Base-by-base conservation (phyloP, 2,113 vertebrate species). In the Proterorhinus semilunaris region DNA sequence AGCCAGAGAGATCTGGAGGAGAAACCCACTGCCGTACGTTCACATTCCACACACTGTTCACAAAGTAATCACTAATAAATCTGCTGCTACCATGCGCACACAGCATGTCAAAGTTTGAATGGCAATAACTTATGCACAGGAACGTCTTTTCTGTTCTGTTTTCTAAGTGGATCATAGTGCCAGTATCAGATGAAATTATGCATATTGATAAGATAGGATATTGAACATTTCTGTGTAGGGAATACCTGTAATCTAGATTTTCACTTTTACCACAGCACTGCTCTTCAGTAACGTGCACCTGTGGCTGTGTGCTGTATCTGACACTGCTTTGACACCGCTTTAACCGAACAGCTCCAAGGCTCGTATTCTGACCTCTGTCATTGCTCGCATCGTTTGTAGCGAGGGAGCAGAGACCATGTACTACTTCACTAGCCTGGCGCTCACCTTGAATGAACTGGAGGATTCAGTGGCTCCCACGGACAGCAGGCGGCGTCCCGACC, bases 391-490 rank as follows among this genome's bases (percentile, higher is more conserved):
- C 6, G 2, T 46, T 47, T 53, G 4, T 46, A 96, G 95, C 16
- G 97, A 98, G 13, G 91, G 95, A 0, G 95, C 97, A 0, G 97
- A 99, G 77, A 94, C 95, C 87, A 98, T 97, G 96, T 99, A 99
- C 86, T 98, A 95, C 85, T 99, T 99, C 82, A 97, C 97, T 0
- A 89, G 93, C 27, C 86, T 99, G 72, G 97, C 97, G 0, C 87
- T 99, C 50, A 96, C 95, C 0, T 92, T 99, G 21, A 99, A 98
- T 0, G 97, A 97, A 21, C 76, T 57, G 0, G 97, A 99, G 75
- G 90, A 85, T 0, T 93, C 94, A 0, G 89, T 95, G 0, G 96
- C 96, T 0, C 96, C 96, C 62, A 97, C 96, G 0, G 97, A 99
- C 87, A 98, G 97, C 91, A 92, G 97, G 10, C 82, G 91, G 8